Evolutionary conservation across 2,113 vertebrate species (phyloP).

Genomic region (Orientallactaga bullata): DNA sequence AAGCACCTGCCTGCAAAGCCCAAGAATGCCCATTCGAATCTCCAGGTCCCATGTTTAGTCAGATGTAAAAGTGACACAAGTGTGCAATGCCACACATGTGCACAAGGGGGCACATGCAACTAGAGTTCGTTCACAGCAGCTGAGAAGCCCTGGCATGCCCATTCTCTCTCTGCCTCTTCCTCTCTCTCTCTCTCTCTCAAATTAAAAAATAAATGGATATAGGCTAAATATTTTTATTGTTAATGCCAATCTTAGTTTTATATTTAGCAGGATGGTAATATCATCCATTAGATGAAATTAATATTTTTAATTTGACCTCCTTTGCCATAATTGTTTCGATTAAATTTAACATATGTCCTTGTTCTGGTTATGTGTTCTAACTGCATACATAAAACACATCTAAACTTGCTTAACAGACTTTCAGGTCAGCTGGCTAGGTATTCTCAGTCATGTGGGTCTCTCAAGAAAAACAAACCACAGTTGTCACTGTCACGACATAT

Average conservation of each 20-base stretch:
- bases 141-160: too few species aligned
- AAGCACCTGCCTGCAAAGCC: too few species aligned
- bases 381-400: neutral
- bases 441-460: neutral
- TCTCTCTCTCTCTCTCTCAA: too few species aligned
- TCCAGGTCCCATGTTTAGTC: too few species aligned
- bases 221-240: neutral
- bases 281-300: neutral
- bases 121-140: too few species aligned
- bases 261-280: neutral
- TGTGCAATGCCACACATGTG: too few species aligned
- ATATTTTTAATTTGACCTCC: neutral
- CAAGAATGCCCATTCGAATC: too few species aligned
- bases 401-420: neutral
- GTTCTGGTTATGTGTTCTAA: neutral
- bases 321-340: neutral
- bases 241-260: constrained; percentile 30
- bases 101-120: too few species aligned
- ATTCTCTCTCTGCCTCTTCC: too few species aligned
- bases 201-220: too few species aligned
- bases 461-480: neutral
- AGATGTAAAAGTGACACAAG: too few species aligned
- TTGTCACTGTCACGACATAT: neutral
- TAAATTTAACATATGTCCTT: neutral
- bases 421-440: neutral